Evolutionary conservation across 1,140 invertebrate species (phyloP).

Genomic region (Bombus ignitus): DNA sequence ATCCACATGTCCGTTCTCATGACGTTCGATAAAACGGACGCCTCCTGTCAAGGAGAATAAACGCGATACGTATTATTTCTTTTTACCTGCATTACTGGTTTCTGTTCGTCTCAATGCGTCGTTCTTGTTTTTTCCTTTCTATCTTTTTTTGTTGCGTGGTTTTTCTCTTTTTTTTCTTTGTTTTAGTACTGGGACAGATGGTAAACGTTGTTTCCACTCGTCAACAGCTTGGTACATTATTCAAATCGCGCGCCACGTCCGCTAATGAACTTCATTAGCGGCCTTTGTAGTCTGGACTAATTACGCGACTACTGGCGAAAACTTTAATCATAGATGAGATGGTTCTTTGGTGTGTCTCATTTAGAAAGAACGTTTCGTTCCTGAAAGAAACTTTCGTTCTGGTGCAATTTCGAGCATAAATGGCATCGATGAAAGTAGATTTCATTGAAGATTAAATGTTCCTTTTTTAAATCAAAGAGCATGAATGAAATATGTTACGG

Average conservation of each 20-base stretch:
- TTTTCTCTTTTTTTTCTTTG: too few species aligned
- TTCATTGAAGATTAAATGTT: not conserved
- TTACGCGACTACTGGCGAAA: conserved; percentile 14
- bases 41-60: not conserved
- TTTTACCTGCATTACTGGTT: not conserved
- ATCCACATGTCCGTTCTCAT: not conserved
- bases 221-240: conserved; percentile 5
- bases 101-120: not conserved
- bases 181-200: not conserved
- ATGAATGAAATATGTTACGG: not conserved
- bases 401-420: not conserved
- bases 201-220: conserved; percentile 9
- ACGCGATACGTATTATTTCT: not conserved
- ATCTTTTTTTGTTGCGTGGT: not conserved
- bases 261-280: conserved; percentile 58
- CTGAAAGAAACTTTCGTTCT: not conserved
- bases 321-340: not conserved
- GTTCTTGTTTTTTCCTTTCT: not conserved
- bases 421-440: too few species aligned
- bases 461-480: not conserved
- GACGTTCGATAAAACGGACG: not conserved
- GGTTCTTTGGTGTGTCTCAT: not conserved
- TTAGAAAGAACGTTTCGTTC: not conserved
- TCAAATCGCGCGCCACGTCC: conserved; percentile 7
- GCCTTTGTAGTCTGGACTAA: conserved; percentile 48